A percentile compares a stretch with the other conserved stretches of the same genome.
Conservation (phyloP, 2,888 invertebrate species). For the Erebia epiphron region DNA sequence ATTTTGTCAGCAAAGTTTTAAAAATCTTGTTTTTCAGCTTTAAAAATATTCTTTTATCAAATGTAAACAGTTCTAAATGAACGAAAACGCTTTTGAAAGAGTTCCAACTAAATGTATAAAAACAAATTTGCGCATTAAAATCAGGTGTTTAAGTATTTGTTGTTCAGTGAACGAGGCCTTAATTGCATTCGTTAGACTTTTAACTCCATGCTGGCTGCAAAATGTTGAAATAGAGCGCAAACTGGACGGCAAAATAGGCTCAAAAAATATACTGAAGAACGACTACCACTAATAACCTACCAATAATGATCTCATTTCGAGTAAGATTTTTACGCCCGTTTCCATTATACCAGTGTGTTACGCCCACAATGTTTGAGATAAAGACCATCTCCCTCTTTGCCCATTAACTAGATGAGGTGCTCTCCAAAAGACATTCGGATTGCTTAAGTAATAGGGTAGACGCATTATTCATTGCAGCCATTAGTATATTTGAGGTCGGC, state of each 20-base stretch:
- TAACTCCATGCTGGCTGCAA: constrained; percentile 1
- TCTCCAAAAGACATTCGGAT: background rate
- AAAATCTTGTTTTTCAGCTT: constrained; percentile 4
- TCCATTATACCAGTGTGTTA: background rate
- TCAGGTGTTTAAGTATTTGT: constrained; percentile 4
- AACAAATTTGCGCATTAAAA: background rate
- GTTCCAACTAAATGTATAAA: background rate
- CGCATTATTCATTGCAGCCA: background rate
- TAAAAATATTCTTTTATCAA: too few species aligned
- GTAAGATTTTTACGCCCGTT: background rate
- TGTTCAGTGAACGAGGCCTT: background rate
- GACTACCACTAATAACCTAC: background rate
- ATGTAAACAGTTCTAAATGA: constrained; percentile 9
- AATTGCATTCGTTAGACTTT: constrained; percentile 14
- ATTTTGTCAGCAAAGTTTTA: constrained; percentile 1
- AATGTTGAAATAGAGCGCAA: background rate
- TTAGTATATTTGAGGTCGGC: too few species aligned
- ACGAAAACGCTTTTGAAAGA: background rate
- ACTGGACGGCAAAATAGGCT: too few species aligned
- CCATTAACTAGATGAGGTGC: background rate
- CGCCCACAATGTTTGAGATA: background rate
- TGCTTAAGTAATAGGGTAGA: constrained; percentile 2
- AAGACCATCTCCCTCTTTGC: background rate
- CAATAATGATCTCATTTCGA: background rate
- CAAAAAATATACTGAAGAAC: too few species aligned